A percentile compares a stretch with the other conserved stretches of the same genome.
phyloP scores from a whole-genome alignment of 2,113 vertebrate genomes.

The Neolamprologus tretocephalus region DNA sequence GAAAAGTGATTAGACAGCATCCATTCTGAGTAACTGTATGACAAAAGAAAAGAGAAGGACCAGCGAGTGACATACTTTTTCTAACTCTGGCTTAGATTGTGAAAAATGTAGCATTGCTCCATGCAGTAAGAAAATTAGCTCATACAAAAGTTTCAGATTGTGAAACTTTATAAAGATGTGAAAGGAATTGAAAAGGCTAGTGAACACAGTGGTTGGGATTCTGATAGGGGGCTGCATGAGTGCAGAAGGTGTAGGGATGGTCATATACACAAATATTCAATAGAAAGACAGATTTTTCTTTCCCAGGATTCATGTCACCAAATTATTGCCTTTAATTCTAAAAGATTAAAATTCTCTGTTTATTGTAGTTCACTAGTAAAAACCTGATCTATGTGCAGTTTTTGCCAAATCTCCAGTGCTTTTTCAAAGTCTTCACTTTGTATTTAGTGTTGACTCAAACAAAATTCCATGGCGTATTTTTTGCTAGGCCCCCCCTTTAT shows the following conservation, averaged over 20 bases:
- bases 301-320: background rate
- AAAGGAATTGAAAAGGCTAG: background rate
- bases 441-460: background rate
- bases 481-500: background rate
- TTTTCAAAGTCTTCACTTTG: background rate
- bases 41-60: background rate
- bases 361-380: background rate
- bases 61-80: background rate
- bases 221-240: background rate
- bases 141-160: background rate
- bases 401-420: background rate
- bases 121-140: background rate
- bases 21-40: background rate
- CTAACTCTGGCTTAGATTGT: background rate
- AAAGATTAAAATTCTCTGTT: background rate
- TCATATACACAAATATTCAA: background rate
- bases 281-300: background rate
- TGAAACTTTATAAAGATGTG: background rate
- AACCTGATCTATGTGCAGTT: background rate
- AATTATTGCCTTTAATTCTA: background rate
- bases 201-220: background rate
- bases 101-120: background rate
- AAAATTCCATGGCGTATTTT: background rate
- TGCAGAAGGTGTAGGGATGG: background rate
- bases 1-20: background rate